Conservation (phyloP, 2,113 vertebrate species). For the Crypturellus undulatus region DNA sequence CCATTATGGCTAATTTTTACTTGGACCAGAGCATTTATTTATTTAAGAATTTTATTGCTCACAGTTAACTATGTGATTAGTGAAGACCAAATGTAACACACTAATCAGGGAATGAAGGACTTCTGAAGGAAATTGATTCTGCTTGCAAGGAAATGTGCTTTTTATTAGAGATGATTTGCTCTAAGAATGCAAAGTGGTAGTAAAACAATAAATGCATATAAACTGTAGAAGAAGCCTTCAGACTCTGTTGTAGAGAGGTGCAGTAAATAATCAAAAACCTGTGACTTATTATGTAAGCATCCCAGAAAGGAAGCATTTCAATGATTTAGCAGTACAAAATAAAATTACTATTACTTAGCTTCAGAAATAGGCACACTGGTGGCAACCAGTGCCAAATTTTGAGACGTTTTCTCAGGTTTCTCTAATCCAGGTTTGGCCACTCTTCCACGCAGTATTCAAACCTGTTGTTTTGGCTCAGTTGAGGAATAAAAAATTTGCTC, state of each 20-base stretch:
- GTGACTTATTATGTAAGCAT: slow-evolving; percentile 1
- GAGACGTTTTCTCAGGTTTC: neutral
- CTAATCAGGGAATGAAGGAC: slow-evolving; percentile 41
- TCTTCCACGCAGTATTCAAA: neutral
- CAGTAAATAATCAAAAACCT: slow-evolving; percentile 39
- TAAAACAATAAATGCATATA: slow-evolving; percentile 45
- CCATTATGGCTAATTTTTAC: slow-evolving; percentile 3
- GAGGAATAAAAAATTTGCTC: neutral
- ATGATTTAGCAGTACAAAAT: neutral
- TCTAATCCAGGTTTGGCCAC: neutral
- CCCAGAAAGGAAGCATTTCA: neutral
- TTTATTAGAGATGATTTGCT: slow-evolving; percentile 57
- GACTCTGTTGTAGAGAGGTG: neutral
- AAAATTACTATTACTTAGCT: neutral
- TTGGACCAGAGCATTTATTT: slow-evolving; percentile 53
- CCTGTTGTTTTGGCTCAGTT: neutral
- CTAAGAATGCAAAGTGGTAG: slow-evolving; percentile 36
- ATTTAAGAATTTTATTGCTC: slow-evolving; percentile 56
- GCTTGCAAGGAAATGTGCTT: slow-evolving; percentile 44
- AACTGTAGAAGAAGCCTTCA: slow-evolving; percentile 22
- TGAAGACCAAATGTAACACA: slow-evolving; percentile 44
- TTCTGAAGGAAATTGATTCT: slow-evolving; percentile 59
- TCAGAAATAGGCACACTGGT: neutral
- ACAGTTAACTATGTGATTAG: slow-evolving; percentile 58
- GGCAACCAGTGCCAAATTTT: neutral